Evolutionary conservation across 2,888 invertebrate species (phyloP).

Genomic region (Willowsia nigromaculata): DNA sequence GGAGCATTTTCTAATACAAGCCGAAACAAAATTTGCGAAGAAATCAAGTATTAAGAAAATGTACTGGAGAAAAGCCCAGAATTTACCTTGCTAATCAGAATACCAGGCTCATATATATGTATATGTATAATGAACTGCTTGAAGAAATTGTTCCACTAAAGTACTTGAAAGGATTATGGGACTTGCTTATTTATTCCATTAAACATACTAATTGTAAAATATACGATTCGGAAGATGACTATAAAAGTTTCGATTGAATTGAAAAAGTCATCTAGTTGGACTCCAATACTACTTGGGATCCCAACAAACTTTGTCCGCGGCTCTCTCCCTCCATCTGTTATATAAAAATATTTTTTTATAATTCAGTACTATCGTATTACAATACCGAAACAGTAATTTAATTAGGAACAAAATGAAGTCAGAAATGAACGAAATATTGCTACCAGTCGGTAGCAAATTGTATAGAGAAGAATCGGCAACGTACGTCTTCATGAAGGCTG

Average conservation of each 20-base stretch:
- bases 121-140: no score
- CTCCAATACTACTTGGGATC: background rate
- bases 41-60: no score
- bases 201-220: background rate
- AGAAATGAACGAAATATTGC: constrained; percentile 58
- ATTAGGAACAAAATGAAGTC: constrained; percentile 48
- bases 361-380: background rate
- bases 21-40: no score
- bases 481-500: constrained; percentile 52
- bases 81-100: no score
- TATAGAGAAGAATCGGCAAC: constrained; percentile 47
- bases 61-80: no score
- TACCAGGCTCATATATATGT: no score
- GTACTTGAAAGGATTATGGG: no score
- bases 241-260: constrained; percentile 25
- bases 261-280: constrained; percentile 48
- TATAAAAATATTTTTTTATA: background rate
- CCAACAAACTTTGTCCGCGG: background rate
- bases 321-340: background rate
- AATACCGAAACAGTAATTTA: background rate
- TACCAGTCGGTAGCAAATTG: constrained; percentile 65
- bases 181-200: no score
- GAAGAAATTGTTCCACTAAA: no score
- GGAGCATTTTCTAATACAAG: no score
- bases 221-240: background rate